These are phyloP conservation scores for Stylophora pistillata DNA, from an alignment of 64 coral and sea anemone species.

Conservation along the genomic window DNA sequence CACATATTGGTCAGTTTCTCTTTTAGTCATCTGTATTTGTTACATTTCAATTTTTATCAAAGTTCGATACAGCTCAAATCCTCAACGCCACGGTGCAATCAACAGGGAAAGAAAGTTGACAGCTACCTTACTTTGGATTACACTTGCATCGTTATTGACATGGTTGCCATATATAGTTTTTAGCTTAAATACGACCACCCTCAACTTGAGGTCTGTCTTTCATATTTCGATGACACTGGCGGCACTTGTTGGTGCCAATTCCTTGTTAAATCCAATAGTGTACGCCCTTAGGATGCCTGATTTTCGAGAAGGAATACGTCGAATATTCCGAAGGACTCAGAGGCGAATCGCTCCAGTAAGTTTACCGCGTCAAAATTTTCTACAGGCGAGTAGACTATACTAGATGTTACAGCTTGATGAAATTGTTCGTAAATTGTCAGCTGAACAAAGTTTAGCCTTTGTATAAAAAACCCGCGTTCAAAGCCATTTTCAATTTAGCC, in stretches of 20 bases:
- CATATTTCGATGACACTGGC: too few species aligned
- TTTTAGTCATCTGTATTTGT: conserved; percentile 3
- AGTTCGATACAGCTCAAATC: conserved; percentile 1
- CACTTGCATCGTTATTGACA: background rate
- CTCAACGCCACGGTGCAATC: background rate
- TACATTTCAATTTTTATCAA: background rate
- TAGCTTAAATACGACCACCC: background rate
- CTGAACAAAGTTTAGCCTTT: too few species aligned
- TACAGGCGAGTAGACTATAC: too few species aligned
- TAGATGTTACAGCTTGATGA: too few species aligned
- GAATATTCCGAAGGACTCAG: too few species aligned
- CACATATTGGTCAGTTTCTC: conserved; percentile 6
- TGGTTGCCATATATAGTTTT: background rate
- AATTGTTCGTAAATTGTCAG: too few species aligned
- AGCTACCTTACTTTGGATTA: background rate
- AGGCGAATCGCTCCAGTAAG: too few species aligned
- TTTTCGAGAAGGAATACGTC: too few species aligned
- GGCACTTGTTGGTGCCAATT: background rate
- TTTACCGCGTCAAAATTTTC: too few species aligned
- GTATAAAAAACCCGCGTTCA: too few species aligned
- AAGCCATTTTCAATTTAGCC: too few species aligned
- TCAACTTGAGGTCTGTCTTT: background rate
- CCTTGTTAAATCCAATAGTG: conserved; percentile 19
- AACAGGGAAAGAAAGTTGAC: conserved; percentile 17
- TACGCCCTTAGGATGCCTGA: background rate